Base-by-base conservation (phyloP, 2,888 invertebrate species). In the Mayetiola destructor region DNA sequence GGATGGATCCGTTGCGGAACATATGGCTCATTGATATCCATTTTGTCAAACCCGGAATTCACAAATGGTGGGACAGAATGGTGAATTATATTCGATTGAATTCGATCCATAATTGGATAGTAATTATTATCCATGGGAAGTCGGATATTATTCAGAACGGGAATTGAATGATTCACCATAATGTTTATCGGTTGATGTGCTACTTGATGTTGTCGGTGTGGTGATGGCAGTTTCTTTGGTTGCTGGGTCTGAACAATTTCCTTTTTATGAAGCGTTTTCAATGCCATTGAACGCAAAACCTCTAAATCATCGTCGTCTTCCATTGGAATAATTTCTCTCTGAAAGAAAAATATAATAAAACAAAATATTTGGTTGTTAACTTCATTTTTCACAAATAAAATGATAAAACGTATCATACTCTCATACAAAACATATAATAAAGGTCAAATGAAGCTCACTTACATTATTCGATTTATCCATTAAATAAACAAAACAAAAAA, bases 261-360 rank as follows among this genome's bases (percentile, higher is more conserved):
- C 55, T 60, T 61, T 59, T 62, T 62, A 20, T 61, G 57, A n/a
- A 62, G 29, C 1, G 63, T 61, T 59, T 63, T 63, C 23, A 63
- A 55, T 21, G 63, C 63, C 9, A 57, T 61, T 23, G 61, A 57
- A 16, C 63, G 60, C 30, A 63, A 54, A 21, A 55, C 54, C 59
- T 63, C 63, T n/a, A 63, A 58, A 59, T 63, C 63, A 2, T 62
- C 62, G 32, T 62, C 62, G 20, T 62, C 62, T 16, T 61, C 61
- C 56, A 56, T 56, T 42, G 42, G 42, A 27, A 27, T 20, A 18
- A 20, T 32, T 20, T 18, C 29, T 18, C 20, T 53, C 53, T 53
- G 30, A 32, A 32, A 9, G 6, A 9, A n/a, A n/a, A n/a, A n/a
- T 8, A 36, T 4, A 39, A 16, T 20, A 16, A 39, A 39, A 4